Conservation (phyloP, 2,888 invertebrate species). For the Cephus rjabovi region DNA sequence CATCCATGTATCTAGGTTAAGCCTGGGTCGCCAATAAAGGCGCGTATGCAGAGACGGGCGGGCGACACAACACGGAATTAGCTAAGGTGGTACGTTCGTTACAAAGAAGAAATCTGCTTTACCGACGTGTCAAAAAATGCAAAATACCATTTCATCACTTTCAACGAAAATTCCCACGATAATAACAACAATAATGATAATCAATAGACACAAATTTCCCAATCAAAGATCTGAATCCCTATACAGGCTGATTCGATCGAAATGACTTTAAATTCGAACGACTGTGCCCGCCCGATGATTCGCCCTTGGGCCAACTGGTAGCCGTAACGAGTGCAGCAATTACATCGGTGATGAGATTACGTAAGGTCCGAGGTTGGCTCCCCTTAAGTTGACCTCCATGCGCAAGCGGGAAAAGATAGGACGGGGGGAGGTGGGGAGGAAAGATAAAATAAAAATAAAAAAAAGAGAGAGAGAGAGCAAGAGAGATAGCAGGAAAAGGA, state of each 20-base stretch:
- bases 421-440: neutral
- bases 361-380: conserved; percentile 39
- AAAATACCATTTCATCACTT: too few relatives aligned
- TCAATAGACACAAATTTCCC: neutral
- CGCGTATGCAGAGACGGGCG: neutral
- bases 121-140: neutral
- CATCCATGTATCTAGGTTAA: neutral
- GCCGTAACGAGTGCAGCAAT: neutral
- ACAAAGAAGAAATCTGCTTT: neutral
- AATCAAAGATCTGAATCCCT: neutral
- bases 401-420: neutral
- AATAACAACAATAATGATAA: neutral
- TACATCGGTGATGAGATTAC: conserved; percentile 30
- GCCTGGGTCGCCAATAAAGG: neutral
- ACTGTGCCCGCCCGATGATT: neutral
- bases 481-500: neutral
- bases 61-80: neutral
- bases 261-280: neutral
- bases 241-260: neutral
- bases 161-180: too few relatives aligned
- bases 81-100: neutral
- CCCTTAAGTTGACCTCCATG: conserved; percentile 28
- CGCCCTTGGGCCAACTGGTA: neutral
- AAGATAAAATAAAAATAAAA: neutral
- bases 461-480: neutral